phyloP scores from a whole-genome alignment of 2,888 invertebrate genomes.

The Ophion ventricosus region DNA sequence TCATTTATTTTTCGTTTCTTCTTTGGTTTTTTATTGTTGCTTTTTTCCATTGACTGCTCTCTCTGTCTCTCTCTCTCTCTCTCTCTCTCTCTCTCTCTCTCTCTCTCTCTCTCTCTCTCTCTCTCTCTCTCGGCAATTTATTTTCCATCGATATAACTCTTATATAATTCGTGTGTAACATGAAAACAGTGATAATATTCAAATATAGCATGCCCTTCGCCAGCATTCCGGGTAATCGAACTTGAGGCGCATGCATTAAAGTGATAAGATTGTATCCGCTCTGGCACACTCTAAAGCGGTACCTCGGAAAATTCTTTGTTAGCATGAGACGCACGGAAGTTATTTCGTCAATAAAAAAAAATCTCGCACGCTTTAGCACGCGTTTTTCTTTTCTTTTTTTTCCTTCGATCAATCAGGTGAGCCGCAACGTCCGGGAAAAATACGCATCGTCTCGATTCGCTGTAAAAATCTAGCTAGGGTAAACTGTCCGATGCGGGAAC shows the following conservation, averaged over 20 bases:
- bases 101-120: too few species aligned
- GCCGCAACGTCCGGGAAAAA: constrained; percentile 52
- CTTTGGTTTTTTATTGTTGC: constrained; percentile 22
- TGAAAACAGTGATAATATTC: constrained; percentile 68
- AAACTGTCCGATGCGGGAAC: constrained; percentile 22
- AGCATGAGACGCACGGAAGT: constrained; percentile 62
- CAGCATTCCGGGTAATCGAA: constrained; percentile 69
- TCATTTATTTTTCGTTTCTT: not conserved
- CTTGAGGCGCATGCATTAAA: constrained; percentile 70
- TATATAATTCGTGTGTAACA: constrained; percentile 66
- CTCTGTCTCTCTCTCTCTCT: too few species aligned
- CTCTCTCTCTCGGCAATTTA: too few species aligned
- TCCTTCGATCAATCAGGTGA: constrained; percentile 59
- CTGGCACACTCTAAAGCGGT: constrained; percentile 68
- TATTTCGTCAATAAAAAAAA: constrained; percentile 14
- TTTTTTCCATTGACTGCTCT: not conserved
- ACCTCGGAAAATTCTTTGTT: constrained; percentile 71
- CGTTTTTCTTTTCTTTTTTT: constrained; percentile 33
- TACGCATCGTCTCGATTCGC: constrained; percentile 20
- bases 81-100: too few species aligned
- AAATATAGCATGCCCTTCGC: constrained; percentile 69
- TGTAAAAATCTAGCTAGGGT: constrained; percentile 21
- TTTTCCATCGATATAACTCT: constrained; percentile 42
- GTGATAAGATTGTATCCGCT: constrained; percentile 67
- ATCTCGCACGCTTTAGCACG: constrained; percentile 24